Evolutionary conservation across 2,797 vertebrate species (phyloP).

Genomic region (Melanotaenia trifasciata): DNA sequence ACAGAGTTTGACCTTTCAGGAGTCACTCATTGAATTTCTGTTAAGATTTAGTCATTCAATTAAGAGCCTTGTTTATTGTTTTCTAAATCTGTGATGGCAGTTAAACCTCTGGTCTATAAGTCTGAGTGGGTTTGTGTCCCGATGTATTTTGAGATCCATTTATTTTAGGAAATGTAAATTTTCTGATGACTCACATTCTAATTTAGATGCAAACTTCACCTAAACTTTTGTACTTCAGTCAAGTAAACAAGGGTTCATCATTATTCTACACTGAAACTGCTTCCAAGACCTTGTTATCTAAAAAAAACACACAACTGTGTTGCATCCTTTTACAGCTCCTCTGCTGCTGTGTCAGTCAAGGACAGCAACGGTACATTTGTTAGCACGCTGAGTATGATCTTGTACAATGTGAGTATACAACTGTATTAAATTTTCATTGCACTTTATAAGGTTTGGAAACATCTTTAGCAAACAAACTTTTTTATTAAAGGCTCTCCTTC

Average conservation of each 20-base stretch:
- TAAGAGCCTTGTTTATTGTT: slow-evolving; percentile 18
- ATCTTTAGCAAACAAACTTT: background rate
- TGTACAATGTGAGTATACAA: slow-evolving; percentile 93
- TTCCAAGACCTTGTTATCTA: slow-evolving; percentile 3
- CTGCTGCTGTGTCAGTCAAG: slow-evolving; percentile 94
- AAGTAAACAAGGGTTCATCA: slow-evolving; percentile 2
- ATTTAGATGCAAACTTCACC: slow-evolving; percentile 10
- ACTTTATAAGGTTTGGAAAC: background rate
- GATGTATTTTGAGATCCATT: slow-evolving; percentile 7
- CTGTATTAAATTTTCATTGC: background rate
- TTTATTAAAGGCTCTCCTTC: background rate
- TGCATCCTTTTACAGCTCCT: slow-evolving; percentile 86
- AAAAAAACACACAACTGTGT: background rate
- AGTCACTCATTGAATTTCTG: slow-evolving; percentile 3
- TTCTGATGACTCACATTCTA: slow-evolving; percentile 16
- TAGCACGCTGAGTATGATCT: slow-evolving; percentile 95
- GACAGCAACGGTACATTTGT: slow-evolving; percentile 98
- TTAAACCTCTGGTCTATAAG: slow-evolving; percentile 4
- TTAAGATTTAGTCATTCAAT: slow-evolving; percentile 24
- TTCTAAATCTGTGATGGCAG: slow-evolving; percentile 7
- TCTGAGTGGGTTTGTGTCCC: slow-evolving; percentile 21
- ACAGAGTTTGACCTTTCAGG: slow-evolving; percentile 21
- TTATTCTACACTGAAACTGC: background rate
- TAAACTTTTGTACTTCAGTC: slow-evolving; percentile 7
- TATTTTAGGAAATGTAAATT: slow-evolving; percentile 12